Percentiles rank a stretch among this genome's conserved stretches.
Evolutionary conservation across 2,888 invertebrate genomes (phyloP).

Genomic region (Orthosia gothica): DNA sequence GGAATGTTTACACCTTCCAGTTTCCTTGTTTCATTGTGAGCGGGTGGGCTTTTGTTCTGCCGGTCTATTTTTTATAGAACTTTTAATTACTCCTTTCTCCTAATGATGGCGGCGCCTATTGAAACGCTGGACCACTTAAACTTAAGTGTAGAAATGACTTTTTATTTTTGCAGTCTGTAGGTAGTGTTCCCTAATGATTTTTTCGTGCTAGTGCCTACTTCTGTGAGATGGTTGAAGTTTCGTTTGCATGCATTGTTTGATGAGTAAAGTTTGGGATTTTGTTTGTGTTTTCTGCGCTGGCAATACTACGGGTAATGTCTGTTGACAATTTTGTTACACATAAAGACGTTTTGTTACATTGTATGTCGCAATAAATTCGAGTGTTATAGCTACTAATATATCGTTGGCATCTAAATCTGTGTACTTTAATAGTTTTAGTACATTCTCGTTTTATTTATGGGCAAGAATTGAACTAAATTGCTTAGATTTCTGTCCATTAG

Average conservation of each 20-base stretch:
- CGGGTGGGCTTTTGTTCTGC: constrained; percentile 69
- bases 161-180: constrained; percentile 77
- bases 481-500: constrained; percentile 45
- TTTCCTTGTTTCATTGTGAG: constrained; percentile 61
- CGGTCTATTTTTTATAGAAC: constrained; percentile 82
- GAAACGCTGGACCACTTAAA: constrained; percentile 83
- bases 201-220: constrained; percentile 51
- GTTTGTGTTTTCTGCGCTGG: constrained; percentile 53
- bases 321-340: constrained; percentile 41
- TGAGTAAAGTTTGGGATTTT: constrained; percentile 44
- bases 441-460: constrained; percentile 53
- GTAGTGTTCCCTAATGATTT: constrained; percentile 72
- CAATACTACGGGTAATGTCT: constrained; percentile 55
- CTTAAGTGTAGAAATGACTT: constrained; percentile 86
- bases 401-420: constrained; percentile 43
- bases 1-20: constrained; percentile 76
- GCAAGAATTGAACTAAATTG: constrained; percentile 39
- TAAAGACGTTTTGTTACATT: constrained; percentile 45
- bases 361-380: constrained; percentile 44
- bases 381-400: constrained; percentile 31
- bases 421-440: constrained; percentile 36
- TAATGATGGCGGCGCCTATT: constrained; percentile 87
- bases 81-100: constrained; percentile 89
- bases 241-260: constrained; percentile 51
- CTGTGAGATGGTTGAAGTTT: constrained; percentile 50